phyloP scores from a whole-genome alignment of 2,888 invertebrate genomes.

The Conus canariensis region DNA sequence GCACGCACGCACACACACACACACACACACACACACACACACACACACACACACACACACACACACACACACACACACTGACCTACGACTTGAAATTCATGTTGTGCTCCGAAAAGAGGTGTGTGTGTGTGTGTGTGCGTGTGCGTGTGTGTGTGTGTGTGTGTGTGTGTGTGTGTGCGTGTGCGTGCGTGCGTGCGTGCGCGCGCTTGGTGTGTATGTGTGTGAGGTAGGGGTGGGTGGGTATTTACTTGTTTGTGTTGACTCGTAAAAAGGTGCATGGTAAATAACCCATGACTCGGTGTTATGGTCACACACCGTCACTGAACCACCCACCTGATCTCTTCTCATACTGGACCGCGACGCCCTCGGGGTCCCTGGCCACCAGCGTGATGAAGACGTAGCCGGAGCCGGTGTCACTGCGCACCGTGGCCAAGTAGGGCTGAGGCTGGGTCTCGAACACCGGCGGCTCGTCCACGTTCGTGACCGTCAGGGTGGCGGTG shows the following conservation, averaged over 20 bases:
- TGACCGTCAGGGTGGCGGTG: constrained; percentile 12
- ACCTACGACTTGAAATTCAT: no score
- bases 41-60: no score
- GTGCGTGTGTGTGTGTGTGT: background rate
- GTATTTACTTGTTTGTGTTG: background rate
- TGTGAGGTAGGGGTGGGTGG: background rate
- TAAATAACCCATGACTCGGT: no score
- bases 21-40: no score
- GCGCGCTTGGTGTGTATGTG: background rate
- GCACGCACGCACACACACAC: no score
- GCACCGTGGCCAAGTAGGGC: constrained; percentile 31
- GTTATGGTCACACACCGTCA: no score
- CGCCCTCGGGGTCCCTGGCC: constrained; percentile 33
- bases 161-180: background rate
- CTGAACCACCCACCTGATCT: background rate
- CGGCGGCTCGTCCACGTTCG: constrained; percentile 34
- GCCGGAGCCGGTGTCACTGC: background rate
- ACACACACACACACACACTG: no score
- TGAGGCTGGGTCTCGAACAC: constrained; percentile 19
- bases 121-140: background rate
- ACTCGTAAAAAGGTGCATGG: no score
- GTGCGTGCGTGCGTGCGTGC: background rate
- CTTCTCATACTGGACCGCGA: background rate
- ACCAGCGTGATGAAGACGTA: constrained; percentile 7
- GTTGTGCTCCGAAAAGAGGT: background rate